Percentiles rank a stretch among this genome's conserved stretches.
These are phyloP conservation scores for Lampris megalopsis DNA, from an alignment of 2,113 vertebrate species.

Conservation along the genomic window DNA sequence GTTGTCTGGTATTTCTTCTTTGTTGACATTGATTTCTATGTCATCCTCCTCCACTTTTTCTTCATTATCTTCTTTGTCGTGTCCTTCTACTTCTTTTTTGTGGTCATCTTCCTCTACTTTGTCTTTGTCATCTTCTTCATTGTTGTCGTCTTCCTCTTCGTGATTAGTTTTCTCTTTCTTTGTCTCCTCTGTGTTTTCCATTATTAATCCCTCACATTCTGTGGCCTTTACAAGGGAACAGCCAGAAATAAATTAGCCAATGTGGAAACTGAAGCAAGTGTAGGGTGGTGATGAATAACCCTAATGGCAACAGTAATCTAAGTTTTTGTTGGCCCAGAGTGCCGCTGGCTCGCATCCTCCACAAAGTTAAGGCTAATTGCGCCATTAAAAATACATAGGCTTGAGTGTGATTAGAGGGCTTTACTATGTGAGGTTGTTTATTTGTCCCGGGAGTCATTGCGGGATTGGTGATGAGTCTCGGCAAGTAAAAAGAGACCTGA, in stretches of 20 bases:
- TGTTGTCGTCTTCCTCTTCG: neutral
- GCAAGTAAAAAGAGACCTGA: conserved; percentile 30
- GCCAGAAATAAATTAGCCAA: conserved; percentile 19
- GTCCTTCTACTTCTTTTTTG: too few relatives aligned
- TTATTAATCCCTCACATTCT: neutral
- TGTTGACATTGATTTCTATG: too few relatives aligned
- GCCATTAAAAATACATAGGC: conserved; percentile 56
- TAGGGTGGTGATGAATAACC: conserved; percentile 53
- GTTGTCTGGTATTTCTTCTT: too few relatives aligned
- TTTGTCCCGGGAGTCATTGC: conserved; percentile 19
- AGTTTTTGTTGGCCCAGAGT: conserved; percentile 56
- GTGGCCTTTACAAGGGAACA: conserved; percentile 25
- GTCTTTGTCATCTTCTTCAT: neutral
- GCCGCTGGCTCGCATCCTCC: conserved; percentile 36
- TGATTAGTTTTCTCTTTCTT: neutral
- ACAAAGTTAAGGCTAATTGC: conserved; percentile 59
- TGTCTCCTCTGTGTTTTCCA: neutral
- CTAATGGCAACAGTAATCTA: conserved; percentile 62
- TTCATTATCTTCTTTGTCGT: too few relatives aligned
- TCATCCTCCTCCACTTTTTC: too few relatives aligned
- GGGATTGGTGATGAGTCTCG: conserved; percentile 28
- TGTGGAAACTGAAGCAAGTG: conserved; percentile 49
- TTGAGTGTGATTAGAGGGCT: conserved; percentile 41
- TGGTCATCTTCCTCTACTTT: too few relatives aligned
- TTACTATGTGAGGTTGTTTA: conserved; percentile 53